Percentiles rank a stretch among this genome's conserved stretches.
These are phyloP conservation scores for Tragelaphus eurycerus DNA, from an alignment of 2,797 vertebrate species.

Conservation along the genomic window DNA sequence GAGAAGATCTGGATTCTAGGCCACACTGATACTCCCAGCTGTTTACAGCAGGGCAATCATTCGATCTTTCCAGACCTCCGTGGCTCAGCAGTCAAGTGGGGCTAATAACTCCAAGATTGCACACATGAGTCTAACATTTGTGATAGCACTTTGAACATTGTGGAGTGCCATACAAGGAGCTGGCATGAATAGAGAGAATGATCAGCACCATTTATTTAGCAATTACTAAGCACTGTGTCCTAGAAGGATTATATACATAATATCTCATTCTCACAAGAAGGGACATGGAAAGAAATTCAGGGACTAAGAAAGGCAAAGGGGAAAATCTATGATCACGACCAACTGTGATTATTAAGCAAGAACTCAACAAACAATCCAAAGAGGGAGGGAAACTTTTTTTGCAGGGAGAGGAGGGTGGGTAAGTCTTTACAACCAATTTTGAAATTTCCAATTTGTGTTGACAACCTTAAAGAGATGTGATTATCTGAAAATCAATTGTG, in stretches of 20 bases:
- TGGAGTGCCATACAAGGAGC: not conserved
- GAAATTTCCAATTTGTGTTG: constrained; percentile 20
- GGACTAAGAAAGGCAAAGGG: not conserved
- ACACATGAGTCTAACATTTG: not conserved
- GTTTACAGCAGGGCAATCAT: not conserved
- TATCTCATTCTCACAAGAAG: not conserved
- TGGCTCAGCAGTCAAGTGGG: not conserved
- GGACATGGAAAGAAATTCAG: not conserved
- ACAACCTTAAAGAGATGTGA: not conserved
- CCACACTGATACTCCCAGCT: not conserved
- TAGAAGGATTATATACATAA: not conserved
- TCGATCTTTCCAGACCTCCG: not conserved
- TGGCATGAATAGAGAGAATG: not conserved
- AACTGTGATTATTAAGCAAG: not conserved
- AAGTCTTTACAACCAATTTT: not conserved
- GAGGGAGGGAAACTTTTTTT: not conserved
- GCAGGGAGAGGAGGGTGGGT: fast-evolving
- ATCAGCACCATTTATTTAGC: not conserved
- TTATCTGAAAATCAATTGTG: not conserved
- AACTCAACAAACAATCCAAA: not conserved
- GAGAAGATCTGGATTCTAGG: not conserved
- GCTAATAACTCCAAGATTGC: not conserved
- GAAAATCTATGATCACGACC: not conserved
- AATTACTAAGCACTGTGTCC: not conserved
- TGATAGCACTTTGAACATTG: not conserved